Percentiles rank a stretch among this genome's conserved stretches.
phyloP scores from a whole-genome alignment of 2,888 invertebrate species.

The Drosophila macrospina region DNA sequence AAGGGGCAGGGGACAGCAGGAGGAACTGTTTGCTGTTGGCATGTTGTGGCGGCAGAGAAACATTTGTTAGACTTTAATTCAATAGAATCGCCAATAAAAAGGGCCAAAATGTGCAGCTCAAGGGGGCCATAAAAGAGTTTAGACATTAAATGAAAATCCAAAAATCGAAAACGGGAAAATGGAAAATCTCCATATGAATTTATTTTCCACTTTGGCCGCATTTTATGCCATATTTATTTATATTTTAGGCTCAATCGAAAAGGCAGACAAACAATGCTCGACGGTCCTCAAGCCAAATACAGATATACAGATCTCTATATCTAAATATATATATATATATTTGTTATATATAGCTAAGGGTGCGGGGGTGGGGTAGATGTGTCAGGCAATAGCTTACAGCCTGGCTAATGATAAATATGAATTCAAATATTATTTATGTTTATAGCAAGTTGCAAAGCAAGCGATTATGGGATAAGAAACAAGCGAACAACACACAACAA shows the following conservation, averaged over 20 bases:
- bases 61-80: conserved; percentile 68
- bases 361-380: conserved; percentile 15
- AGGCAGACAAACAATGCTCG: conserved; percentile 56
- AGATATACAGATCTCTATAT: conserved; percentile 1
- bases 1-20: not conserved
- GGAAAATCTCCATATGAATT: conserved; percentile 44
- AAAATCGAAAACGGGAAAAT: conserved; percentile 14
- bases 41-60: conserved; percentile 30
- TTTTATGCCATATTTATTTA: conserved; percentile 73
- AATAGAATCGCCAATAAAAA: conserved; percentile 76
- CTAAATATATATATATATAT: not conserved
- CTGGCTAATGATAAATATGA: conserved; percentile 67
- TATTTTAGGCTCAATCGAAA: conserved; percentile 67
- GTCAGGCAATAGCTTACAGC: conserved; percentile 70
- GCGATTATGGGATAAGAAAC: conserved; percentile 66
- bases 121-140: conserved; percentile 57
- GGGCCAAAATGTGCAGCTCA: conserved; percentile 53
- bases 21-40: no score
- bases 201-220: conserved; percentile 70
- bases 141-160: conserved; percentile 15
- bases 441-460: conserved; percentile 55
- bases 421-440: conserved; percentile 69
- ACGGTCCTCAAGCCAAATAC: conserved; percentile 27
- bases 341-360: no score
- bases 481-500: conserved; percentile 8